Conservation (phyloP, 2,888 invertebrate species). For the Cheilosia impressa region DNA sequence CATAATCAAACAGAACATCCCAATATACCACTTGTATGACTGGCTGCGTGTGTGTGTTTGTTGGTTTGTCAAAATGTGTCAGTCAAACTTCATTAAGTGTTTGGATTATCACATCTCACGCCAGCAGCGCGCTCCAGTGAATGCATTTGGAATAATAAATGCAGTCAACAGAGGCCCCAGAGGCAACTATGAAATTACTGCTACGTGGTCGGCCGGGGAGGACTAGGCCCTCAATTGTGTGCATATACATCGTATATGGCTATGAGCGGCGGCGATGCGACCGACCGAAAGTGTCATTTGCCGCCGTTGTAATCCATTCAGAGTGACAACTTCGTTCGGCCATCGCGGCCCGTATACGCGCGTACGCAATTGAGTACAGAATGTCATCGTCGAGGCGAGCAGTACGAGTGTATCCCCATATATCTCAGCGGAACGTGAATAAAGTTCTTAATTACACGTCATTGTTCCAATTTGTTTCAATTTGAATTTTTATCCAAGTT, state of each 20-base stretch:
- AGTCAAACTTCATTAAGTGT: slow-evolving; percentile 61
- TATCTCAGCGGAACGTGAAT: slow-evolving; percentile 64
- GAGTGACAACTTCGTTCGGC: slow-evolving; percentile 41
- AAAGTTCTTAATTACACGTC: slow-evolving; percentile 73
- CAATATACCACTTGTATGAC: not conserved
- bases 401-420: not conserved
- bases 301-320: slow-evolving; percentile 50
- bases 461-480: slow-evolving; percentile 75
- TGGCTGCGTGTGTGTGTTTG: slow-evolving; percentile 1
- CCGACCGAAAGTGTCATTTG: slow-evolving; percentile 38
- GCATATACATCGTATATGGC: slow-evolving; percentile 12
- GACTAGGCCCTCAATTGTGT: slow-evolving; percentile 40
- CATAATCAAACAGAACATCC: slow-evolving; percentile 54
- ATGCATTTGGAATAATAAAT: slow-evolving; percentile 71
- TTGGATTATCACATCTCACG: slow-evolving; percentile 59
- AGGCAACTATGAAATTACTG: slow-evolving; percentile 47
- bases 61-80: slow-evolving; percentile 67
- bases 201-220: slow-evolving; percentile 45
- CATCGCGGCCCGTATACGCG: slow-evolving; percentile 10
- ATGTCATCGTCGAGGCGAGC: slow-evolving; percentile 17
- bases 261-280: not conserved
- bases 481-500: slow-evolving; percentile 53
- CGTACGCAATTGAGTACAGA: slow-evolving; percentile 62
- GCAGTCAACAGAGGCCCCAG: slow-evolving; percentile 25
- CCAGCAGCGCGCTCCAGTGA: slow-evolving; percentile 9